Evolutionary conservation across 2,797 vertebrate species (phyloP).

Genomic region (Ataeniobius toweri): DNA sequence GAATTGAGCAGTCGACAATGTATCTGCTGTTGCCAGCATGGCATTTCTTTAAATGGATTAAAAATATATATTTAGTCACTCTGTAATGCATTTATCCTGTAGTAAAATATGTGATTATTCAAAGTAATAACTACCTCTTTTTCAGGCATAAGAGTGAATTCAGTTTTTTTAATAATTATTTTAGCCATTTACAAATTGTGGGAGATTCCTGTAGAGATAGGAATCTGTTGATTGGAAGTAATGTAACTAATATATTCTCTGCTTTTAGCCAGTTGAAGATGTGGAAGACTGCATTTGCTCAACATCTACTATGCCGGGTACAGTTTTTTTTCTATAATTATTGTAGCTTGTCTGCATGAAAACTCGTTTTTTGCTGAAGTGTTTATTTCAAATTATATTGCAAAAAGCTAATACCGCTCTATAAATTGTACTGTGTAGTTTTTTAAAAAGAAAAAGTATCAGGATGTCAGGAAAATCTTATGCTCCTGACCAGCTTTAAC

Average conservation of each 20-base stretch:
- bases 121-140: neutral
- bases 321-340: neutral
- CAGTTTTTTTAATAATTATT: neutral
- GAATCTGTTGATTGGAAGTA: neutral
- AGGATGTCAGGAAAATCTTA: no score
- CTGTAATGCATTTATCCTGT: neutral
- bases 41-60: no score
- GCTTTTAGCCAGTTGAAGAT: conserved; percentile 80
- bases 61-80: no score
- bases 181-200: neutral
- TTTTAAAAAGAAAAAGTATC: no score
- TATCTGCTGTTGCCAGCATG: no score
- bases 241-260: conserved; percentile 12
- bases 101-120: neutral
- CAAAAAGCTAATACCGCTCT: no score
- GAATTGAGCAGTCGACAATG: no score
- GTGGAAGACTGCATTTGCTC: conserved; percentile 72
- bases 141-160: neutral
- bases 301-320: conserved; percentile 78
- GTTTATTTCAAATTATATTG: neutral
- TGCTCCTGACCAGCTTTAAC: no score
- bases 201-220: neutral
- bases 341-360: no score
- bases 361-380: neutral
- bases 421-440: no score